These are phyloP conservation scores for Melanargia galathea DNA, from an alignment of 2,888 invertebrate species.

Conservation along the genomic window DNA sequence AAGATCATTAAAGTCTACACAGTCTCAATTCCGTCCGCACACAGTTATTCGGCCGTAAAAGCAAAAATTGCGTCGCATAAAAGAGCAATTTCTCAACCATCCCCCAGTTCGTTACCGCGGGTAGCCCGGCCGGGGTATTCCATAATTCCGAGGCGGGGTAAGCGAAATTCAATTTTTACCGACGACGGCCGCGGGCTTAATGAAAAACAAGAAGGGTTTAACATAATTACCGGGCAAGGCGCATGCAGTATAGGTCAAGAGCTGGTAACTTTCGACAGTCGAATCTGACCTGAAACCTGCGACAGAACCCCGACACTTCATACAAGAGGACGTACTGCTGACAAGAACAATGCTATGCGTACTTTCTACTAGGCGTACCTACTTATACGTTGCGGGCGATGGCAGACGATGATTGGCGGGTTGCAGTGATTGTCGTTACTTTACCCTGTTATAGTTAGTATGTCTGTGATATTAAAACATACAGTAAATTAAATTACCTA, in stretches of 20 bases:
- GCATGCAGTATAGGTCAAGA: slow-evolving; percentile 16
- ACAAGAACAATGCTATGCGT: no score
- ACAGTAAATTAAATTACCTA: no score
- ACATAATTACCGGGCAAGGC: slow-evolving; percentile 31
- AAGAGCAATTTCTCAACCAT: slow-evolving; percentile 39
- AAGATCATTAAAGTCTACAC: slow-evolving; percentile 16
- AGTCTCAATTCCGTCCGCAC: slow-evolving; percentile 14
- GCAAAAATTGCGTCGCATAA: slow-evolving; percentile 35
- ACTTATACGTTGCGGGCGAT: no score
- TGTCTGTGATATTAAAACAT: no score
- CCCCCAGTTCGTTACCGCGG: slow-evolving; percentile 34
- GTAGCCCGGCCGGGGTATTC: slow-evolving; percentile 27
- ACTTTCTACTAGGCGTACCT: no score
- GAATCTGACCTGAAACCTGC: not conserved
- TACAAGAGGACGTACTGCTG: no score
- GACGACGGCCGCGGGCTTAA: slow-evolving; percentile 27
- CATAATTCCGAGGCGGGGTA: slow-evolving; percentile 32
- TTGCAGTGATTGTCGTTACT: no score
- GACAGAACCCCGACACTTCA: no score
- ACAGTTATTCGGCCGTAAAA: slow-evolving; percentile 29
- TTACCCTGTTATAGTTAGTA: no score
- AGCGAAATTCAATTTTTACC: slow-evolving; percentile 38
- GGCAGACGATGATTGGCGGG: no score
- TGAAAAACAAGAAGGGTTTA: slow-evolving; percentile 37
- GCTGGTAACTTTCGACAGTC: not conserved